These are phyloP conservation scores for Drosophila ananassae DNA, from an alignment of 1,140 invertebrate genomes.

Conservation along the genomic window DNA sequence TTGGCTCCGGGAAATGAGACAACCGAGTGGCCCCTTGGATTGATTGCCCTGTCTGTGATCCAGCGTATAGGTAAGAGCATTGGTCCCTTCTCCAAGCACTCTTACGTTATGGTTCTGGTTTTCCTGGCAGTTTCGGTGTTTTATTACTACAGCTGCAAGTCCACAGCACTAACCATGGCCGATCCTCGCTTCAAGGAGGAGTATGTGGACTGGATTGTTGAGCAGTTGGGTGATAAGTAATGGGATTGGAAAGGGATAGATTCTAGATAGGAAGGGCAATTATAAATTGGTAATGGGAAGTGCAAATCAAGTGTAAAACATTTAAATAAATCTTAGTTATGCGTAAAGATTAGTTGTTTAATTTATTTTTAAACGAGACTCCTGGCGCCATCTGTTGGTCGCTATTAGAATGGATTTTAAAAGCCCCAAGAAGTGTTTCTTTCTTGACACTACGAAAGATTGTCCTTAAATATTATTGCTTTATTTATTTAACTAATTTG, in stretches of 20 bases:
- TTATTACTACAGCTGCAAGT: constrained; percentile 91
- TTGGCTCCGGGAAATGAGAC: constrained; percentile 23
- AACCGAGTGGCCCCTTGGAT: constrained; percentile 56
- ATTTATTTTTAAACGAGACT: not conserved
- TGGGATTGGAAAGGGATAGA: not conserved
- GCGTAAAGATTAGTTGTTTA: not conserved
- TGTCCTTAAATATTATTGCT: not conserved
- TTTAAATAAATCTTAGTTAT: constrained; percentile 14
- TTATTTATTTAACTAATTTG: constrained; percentile 2
- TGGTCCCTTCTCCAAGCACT: not conserved
- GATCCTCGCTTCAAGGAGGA: constrained; percentile 90
- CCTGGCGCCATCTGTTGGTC: not conserved
- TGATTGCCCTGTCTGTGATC: constrained; percentile 62
- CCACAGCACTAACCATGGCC: constrained; percentile 88
- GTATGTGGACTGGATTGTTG: constrained; percentile 88
- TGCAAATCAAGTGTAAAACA: constrained; percentile 24
- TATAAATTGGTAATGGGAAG: constrained; percentile 1
- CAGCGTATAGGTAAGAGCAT: constrained; percentile 66
- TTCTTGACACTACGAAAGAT: not conserved
- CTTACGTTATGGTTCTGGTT: constrained; percentile 46
- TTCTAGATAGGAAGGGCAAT: constrained; percentile 15
- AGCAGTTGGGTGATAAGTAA: constrained; percentile 84
- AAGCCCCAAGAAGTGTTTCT: not conserved
- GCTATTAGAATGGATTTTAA: not conserved
- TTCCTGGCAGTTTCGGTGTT: constrained; percentile 87